Percentiles rank a stretch among this genome's conserved stretches.
Evolutionary conservation across 2,888 invertebrate genomes (phyloP).

Genomic region (Drosophila nr. perissopoda): DNA sequence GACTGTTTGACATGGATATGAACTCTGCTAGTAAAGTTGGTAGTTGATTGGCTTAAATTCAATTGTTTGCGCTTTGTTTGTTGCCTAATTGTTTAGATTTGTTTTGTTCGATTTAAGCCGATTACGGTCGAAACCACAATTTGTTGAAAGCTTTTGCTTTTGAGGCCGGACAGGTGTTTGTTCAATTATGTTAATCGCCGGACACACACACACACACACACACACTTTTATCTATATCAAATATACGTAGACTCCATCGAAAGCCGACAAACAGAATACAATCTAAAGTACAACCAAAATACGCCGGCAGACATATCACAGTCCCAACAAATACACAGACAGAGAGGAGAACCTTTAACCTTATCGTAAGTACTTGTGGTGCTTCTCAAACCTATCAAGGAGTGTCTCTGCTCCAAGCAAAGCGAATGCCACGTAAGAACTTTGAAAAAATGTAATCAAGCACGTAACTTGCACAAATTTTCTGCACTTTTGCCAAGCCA

Average conservation of each 20-base stretch:
- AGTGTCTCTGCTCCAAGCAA: slow-evolving; percentile 10
- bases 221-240: slow-evolving; percentile 2
- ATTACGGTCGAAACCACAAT: slow-evolving; percentile 69
- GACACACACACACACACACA: background rate
- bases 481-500: slow-evolving; percentile 74
- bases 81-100: slow-evolving; percentile 68
- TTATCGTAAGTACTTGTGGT: slow-evolving; percentile 50
- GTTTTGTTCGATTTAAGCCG: slow-evolving; percentile 72
- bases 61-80: slow-evolving; percentile 50
- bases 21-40: slow-evolving; percentile 18
- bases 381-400: slow-evolving; percentile 52
- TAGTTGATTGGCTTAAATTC: slow-evolving; percentile 34
- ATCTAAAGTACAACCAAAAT: slow-evolving; percentile 32
- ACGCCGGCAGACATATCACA: slow-evolving; percentile 30
- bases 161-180: slow-evolving; percentile 60
- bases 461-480: slow-evolving; percentile 80
- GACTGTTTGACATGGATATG: slow-evolving; percentile 24
- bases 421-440: slow-evolving; percentile 48
- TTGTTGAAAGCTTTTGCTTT: slow-evolving; percentile 66
- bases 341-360: slow-evolving; percentile 43
- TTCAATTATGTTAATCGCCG: slow-evolving; percentile 66
- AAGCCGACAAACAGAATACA: slow-evolving; percentile 9
- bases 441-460: slow-evolving; percentile 77
- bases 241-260: slow-evolving; percentile 3
- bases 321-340: slow-evolving; percentile 7